Conservation (phyloP, 1,140 invertebrate genomes). For the Drosophila pseudoananassae region DNA sequence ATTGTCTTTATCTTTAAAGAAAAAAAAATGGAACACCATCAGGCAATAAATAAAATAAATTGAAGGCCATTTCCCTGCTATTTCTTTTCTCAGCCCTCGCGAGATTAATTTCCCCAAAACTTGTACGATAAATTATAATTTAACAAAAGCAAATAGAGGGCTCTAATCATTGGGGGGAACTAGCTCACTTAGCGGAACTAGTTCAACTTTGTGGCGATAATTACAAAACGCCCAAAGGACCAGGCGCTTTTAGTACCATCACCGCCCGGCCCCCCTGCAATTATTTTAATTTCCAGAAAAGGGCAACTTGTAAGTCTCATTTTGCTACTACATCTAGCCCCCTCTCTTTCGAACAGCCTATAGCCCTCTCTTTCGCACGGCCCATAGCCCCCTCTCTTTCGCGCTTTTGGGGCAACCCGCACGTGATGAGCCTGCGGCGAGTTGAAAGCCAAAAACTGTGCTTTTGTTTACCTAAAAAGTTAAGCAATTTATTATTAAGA, state of each 20-base stretch:
- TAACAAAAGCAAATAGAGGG: slow-evolving; percentile 3
- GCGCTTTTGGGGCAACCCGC: slow-evolving; percentile 15
- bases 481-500: slow-evolving; percentile 80
- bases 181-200: slow-evolving; percentile 19
- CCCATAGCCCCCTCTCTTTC: neutral
- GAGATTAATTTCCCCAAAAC: slow-evolving; percentile 4
- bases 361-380: neutral
- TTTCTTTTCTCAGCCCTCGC: neutral
- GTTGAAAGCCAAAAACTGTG: slow-evolving; percentile 56
- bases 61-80: neutral
- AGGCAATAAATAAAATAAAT: neutral
- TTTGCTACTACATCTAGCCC: slow-evolving; percentile 3
- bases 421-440: slow-evolving; percentile 66
- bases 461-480: slow-evolving; percentile 79
- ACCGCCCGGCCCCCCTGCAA: neutral
- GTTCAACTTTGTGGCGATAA: slow-evolving; percentile 32
- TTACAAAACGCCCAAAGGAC: slow-evolving; percentile 35
- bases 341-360: neutral
- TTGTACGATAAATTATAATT: slow-evolving; percentile 25
- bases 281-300: slow-evolving; percentile 44
- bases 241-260: neutral
- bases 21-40: neutral
- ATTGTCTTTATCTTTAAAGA: no score
- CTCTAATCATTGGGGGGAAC: slow-evolving; percentile 14
- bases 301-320: slow-evolving; percentile 33